Conservation (phyloP, 1,140 invertebrate genomes). For the Leguminivora glycinivorella region DNA sequence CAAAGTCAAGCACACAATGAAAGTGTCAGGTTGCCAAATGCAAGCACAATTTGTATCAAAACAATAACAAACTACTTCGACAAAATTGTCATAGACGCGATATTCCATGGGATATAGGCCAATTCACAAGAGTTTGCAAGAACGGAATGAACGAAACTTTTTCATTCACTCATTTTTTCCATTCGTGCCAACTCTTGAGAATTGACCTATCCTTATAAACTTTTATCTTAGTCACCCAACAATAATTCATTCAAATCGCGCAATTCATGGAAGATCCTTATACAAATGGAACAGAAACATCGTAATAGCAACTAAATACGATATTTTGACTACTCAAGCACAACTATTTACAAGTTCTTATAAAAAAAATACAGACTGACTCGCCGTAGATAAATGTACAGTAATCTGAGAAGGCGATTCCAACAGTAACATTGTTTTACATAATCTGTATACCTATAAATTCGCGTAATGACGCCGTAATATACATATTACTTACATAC, state of each 20-base stretch:
- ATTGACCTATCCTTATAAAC: too few species aligned
- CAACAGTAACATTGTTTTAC: constrained; percentile 22
- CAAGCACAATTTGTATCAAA: neutral
- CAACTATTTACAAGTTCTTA: constrained; percentile 22
- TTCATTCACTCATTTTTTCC: too few species aligned
- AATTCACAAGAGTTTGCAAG: too few species aligned
- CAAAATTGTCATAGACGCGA: neutral
- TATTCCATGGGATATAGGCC: neutral
- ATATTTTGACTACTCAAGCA: constrained; percentile 1
- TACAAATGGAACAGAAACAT: constrained; percentile 31
- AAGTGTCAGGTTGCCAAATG: constrained; percentile 1
- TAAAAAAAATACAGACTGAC: constrained; percentile 14
- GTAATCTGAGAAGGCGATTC: neutral
- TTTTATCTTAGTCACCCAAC: neutral
- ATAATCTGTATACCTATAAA: constrained; percentile 17
- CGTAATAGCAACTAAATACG: constrained; percentile 12
- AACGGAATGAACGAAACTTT: too few species aligned
- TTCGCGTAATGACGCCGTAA: neutral
- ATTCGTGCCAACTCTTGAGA: too few species aligned
- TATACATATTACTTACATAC: constrained; percentile 29
- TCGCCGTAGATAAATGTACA: neutral
- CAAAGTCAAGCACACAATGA: constrained; percentile 7
- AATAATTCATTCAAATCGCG: constrained; percentile 13
- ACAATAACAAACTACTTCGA: neutral
- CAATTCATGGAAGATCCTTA: constrained; percentile 30